Evolutionary conservation across 1,140 invertebrate genomes (phyloP).

Genomic region (Melanaphis sacchari): DNA sequence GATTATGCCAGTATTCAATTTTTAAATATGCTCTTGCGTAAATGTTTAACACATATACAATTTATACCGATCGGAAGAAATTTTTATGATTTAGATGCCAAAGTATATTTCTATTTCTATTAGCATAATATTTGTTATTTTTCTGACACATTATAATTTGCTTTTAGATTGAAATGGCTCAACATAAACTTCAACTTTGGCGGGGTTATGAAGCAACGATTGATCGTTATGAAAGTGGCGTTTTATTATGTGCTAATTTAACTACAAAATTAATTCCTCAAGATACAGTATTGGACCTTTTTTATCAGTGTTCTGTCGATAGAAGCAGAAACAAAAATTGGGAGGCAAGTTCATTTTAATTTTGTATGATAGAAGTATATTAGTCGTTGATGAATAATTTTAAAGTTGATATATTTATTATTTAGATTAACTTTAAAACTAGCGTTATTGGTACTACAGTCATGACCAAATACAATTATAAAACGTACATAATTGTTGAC

Average conservation of each 20-base stretch:
- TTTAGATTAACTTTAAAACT: constrained; percentile 54
- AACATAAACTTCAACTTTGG: constrained; percentile 72
- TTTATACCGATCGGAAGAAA: constrained; percentile 78
- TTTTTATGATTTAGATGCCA: constrained; percentile 76
- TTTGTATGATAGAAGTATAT: background rate
- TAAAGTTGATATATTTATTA: background rate
- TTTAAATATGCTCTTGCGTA: constrained; percentile 78
- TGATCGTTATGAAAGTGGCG: constrained; percentile 74
- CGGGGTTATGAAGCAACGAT: constrained; percentile 83
- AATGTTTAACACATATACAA: constrained; percentile 71
- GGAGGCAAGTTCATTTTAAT: constrained; percentile 21
- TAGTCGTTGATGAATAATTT: background rate
- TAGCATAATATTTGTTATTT: background rate
- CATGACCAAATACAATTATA: constrained; percentile 83
- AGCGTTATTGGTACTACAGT: constrained; percentile 67
- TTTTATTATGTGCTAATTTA: constrained; percentile 78
- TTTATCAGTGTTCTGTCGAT: background rate
- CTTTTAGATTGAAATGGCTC: constrained; percentile 63
- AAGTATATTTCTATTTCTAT: constrained; percentile 64
- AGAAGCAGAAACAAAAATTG: constrained; percentile 31
- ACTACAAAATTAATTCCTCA: constrained; percentile 76
- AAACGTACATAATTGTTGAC: constrained; percentile 81
- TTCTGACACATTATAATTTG: background rate
- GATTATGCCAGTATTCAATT: constrained; percentile 69
- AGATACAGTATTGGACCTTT: constrained; percentile 68